A percentile compares a stretch with the other conserved stretches of the same genome.
Evolutionary conservation across 2,113 vertebrate genomes (phyloP).

Genomic region (Myrmophylax atrothorax): DNA sequence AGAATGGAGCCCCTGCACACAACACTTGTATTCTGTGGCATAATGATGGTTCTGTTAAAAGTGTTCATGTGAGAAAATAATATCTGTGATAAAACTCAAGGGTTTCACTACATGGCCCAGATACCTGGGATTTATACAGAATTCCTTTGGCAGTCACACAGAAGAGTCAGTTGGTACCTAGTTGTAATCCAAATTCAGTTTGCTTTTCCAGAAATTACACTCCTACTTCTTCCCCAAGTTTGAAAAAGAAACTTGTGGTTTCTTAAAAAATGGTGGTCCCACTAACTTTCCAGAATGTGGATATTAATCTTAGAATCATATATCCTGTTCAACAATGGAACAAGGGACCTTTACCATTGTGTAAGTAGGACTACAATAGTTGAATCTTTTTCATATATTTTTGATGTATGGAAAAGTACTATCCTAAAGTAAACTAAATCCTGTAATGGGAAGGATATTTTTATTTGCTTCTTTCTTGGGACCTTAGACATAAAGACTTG

Average conservation of each 20-base stretch:
- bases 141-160: constrained; percentile 13
- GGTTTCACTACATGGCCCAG: background rate
- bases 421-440: background rate
- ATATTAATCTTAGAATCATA: background rate
- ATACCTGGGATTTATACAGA: background rate
- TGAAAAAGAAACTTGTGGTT: background rate
- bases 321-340: background rate
- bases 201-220: constrained; percentile 36
- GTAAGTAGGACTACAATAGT: background rate
- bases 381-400: background rate
- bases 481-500: background rate
- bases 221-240: background rate
- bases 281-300: background rate
- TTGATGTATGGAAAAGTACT: background rate
- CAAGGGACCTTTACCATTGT: background rate
- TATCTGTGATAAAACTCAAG: background rate
- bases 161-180: background rate
- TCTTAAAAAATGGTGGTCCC: background rate
- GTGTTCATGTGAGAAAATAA: background rate
- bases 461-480: background rate
- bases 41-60: constrained; percentile 27
- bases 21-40: constrained; percentile 17
- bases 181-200: constrained; percentile 22
- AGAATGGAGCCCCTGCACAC: background rate
- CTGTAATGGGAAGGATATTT: background rate